Evolutionary conservation across 2,113 vertebrate genomes (phyloP), one percentile per base, ranked within the genome.

Genomic region (Asarcornis scutulata): DNA sequence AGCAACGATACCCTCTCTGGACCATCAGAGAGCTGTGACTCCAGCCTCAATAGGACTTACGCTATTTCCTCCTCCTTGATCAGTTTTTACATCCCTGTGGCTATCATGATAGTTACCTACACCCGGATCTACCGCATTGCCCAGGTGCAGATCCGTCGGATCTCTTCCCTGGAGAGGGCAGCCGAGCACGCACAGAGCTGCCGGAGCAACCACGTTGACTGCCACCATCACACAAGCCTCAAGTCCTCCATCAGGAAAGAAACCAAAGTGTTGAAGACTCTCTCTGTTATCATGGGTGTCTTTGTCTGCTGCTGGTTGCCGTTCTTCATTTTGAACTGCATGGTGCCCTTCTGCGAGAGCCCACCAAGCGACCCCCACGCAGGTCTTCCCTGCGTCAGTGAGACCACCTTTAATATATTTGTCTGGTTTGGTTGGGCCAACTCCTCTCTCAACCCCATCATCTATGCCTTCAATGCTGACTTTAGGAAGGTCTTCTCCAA

Each of bases 381-480:
- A 18, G 98, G 98, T 52, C 98, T 99, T 75, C 98, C 98, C 20
- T 99, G 99, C 12, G 99, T 99, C 93, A 99, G 99, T 75, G 99
- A 99, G 97, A 99, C 99, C 62, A 99, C 99, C 16, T 99, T 99
- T 75, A 98, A 99, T 76, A 97, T 99, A 46, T 99, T 99, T 7
- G 99, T 99, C 91, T 99, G 99, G 99, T 99, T 99, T 92, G 99
- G 99, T 50, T 99, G 99, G 99, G 98, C 99, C 76, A 99, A 99
- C 97, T 99, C 99, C 9, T 98, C 99, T 4, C 98, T 99, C 72
- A 99, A 99, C 95, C 99, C 99, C 53, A 95, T 99, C 86, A 99
- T 99, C 88, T 99, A 99, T 83, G 99, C 99, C 62, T 99, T 99
- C 97, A 99, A 99, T 68, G 98, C 99, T 2, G 99, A 99, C 95